Conservation (phyloP, 2,113 vertebrate genomes). For the Cyanoderma ruficeps region DNA sequence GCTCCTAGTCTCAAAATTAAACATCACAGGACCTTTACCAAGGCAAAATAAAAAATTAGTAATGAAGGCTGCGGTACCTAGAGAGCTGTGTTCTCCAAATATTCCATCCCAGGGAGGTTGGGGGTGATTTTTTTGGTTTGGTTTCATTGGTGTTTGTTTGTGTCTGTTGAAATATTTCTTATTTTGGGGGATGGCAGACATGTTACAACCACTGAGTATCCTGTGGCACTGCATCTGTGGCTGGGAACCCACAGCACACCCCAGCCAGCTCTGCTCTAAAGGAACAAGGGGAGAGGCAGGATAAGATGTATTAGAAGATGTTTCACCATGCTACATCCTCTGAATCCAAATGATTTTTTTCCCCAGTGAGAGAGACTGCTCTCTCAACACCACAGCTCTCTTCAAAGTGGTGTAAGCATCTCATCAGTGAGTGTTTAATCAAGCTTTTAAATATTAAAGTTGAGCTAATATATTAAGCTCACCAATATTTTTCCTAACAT, state of each 20-base stretch:
- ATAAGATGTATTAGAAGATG: background rate
- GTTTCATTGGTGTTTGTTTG: background rate
- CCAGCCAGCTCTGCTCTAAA: background rate
- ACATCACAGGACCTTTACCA: background rate
- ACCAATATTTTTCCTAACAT: background rate
- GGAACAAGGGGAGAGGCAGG: background rate
- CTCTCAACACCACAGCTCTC: background rate
- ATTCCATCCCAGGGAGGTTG: background rate
- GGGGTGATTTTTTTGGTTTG: background rate
- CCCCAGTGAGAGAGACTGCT: background rate
- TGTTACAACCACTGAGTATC: background rate
- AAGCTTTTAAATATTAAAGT: background rate
- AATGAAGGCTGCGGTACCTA: background rate
- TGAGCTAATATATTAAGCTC: background rate
- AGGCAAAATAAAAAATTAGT: background rate
- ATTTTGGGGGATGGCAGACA: background rate
- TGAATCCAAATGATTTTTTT: constrained; percentile 2
- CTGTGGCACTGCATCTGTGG: background rate
- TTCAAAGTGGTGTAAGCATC: background rate
- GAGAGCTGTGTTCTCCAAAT: background rate
- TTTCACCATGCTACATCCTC: background rate
- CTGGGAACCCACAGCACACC: background rate
- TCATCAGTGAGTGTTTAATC: background rate
- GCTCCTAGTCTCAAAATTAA: background rate
- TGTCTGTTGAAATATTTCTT: background rate